Evolutionary conservation across 2,113 vertebrate species (phyloP).

Genomic region (Elaphurus davidianus): DNA sequence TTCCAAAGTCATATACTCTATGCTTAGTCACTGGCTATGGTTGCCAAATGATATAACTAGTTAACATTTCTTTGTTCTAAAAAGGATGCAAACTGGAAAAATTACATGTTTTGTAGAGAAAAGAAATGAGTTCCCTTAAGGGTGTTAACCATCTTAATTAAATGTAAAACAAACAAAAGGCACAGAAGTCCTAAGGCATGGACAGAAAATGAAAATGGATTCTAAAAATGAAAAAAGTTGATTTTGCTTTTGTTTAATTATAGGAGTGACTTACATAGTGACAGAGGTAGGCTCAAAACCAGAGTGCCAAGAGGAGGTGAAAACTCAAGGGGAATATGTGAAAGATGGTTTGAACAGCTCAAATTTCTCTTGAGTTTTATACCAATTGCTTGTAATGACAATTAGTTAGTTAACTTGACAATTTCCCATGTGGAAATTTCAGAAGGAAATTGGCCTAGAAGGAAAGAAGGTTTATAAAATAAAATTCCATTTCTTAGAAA

Average conservation of each 20-base stretch:
- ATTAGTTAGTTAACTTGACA: neutral
- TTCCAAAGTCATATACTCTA: neutral
- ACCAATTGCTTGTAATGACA: neutral
- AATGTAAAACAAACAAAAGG: conserved; percentile 39
- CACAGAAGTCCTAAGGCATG: neutral
- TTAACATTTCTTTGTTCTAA: neutral
- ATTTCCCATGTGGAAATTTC: neutral
- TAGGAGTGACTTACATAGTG: neutral
- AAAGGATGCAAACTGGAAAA: neutral
- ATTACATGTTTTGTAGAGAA: neutral
- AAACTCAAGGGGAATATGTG: neutral
- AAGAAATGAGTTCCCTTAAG: neutral
- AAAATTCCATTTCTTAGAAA: neutral
- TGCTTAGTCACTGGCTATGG: neutral
- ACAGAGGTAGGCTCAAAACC: neutral
- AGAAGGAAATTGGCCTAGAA: conserved; percentile 4
- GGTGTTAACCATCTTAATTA: neutral
- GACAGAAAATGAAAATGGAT: neutral
- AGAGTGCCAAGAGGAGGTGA: neutral
- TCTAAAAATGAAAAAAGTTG: neutral
- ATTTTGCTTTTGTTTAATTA: conserved; percentile 37
- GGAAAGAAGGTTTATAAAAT: neutral
- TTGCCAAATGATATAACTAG: neutral
- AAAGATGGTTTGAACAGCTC: neutral
- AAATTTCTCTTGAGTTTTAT: conserved; percentile 25